Evolutionary conservation across 2,888 invertebrate genomes (phyloP).

Genomic region (Eretmocerus hayati): DNA sequence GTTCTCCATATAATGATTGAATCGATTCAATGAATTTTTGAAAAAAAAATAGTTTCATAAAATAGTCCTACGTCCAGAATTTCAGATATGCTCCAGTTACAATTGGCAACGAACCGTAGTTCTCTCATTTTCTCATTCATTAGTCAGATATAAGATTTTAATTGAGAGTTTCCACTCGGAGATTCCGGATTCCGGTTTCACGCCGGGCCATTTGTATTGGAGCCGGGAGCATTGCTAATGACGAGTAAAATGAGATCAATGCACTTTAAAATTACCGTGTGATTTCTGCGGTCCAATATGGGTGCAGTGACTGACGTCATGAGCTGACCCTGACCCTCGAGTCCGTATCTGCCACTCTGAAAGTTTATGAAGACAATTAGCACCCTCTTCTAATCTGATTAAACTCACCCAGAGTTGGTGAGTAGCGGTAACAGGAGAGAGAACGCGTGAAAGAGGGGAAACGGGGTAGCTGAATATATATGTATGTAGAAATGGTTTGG

Average conservation of each 20-base stretch:
- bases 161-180: too few species aligned
- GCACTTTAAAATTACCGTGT: constrained; percentile 64
- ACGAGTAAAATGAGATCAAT: constrained; percentile 15
- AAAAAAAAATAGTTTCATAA: too few species aligned
- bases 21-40: too few species aligned
- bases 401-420: constrained; percentile 3
- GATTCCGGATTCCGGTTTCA: too few species aligned
- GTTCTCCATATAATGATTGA: too few species aligned
- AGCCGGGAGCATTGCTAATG: not conserved
- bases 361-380: constrained; percentile 28
- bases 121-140: too few species aligned
- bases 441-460: too few species aligned
- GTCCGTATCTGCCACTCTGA: constrained; percentile 62
- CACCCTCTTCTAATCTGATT: constrained; percentile 15
- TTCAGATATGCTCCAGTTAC: too few species aligned
- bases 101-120: too few species aligned
- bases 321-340: constrained; percentile 68
- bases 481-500: not conserved
- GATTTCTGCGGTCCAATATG: constrained; percentile 88
- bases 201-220: not conserved
- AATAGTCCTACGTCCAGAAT: too few species aligned
- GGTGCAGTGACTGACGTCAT: constrained; percentile 93
- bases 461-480: too few species aligned
- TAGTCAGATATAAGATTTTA: too few species aligned
- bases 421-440: not conserved